phyloP scores from a whole-genome alignment of 2,797 vertebrate species.

The Caiman crocodilus region DNA sequence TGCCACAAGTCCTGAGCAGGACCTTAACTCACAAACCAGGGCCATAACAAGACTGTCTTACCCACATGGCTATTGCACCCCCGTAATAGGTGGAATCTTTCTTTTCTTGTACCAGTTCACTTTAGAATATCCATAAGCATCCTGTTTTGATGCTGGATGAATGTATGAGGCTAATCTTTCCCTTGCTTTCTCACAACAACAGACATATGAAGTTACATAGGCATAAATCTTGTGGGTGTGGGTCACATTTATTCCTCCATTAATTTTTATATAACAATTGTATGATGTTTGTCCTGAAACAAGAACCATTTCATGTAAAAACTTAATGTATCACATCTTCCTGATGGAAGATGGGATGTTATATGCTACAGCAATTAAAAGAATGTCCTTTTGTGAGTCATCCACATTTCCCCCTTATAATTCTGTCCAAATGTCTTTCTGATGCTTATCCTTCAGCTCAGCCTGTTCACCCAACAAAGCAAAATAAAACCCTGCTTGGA shows the following conservation, averaged over 20 bases:
- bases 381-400: conserved; percentile 34
- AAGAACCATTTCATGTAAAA: conserved; percentile 55
- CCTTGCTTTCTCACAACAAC: conserved; percentile 55
- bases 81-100: conserved; percentile 5
- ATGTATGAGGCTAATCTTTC: conserved; percentile 52
- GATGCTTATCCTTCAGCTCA: conserved; percentile 58
- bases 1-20: too few relatives aligned
- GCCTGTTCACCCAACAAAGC: conserved; percentile 13
- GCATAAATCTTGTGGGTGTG: conserved; percentile 47
- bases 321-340: conserved; percentile 13
- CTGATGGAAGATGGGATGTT: not conserved
- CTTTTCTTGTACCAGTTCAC: conserved; percentile 27
- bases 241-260: conserved; percentile 18
- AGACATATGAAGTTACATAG: conserved; percentile 65
- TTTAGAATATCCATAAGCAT: conserved; percentile 42
- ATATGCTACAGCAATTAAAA: conserved; percentile 52
- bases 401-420: conserved; percentile 52
- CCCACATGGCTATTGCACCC: not conserved
- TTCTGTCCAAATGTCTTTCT: conserved; percentile 47
- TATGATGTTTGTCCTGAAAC: conserved; percentile 62
- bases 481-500: conserved; percentile 52
- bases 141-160: conserved; percentile 5
- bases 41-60: too few relatives aligned
- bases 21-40: too few relatives aligned
- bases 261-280: conserved; percentile 61